phyloP scores from a whole-genome alignment of 2,113 vertebrate genomes.

The Reinhardtius hippoglossoides region DNA sequence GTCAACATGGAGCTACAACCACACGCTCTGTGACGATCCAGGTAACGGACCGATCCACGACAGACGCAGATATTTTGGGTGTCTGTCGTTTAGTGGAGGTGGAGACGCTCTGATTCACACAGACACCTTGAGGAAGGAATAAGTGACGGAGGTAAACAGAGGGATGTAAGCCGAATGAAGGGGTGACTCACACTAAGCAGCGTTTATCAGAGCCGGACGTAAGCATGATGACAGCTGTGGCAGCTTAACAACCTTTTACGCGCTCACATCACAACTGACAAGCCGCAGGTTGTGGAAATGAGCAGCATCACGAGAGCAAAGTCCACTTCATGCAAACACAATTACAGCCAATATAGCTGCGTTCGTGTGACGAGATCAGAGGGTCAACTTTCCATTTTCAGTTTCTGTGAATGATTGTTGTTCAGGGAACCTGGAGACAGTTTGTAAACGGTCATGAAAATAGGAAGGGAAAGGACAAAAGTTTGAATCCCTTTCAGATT shows the following conservation, averaged over 20 bases:
- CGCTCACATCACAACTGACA: constrained; percentile 48
- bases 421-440: neutral
- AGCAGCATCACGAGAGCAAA: constrained; percentile 40
- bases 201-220: constrained; percentile 64
- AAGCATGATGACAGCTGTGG: constrained; percentile 53
- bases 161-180: constrained; percentile 44
- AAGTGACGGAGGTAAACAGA: constrained; percentile 62
- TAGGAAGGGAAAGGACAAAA: neutral
- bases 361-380: neutral
- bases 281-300: constrained; percentile 33
- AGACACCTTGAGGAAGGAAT: constrained; percentile 18
- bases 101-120: neutral
- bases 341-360: neutral
- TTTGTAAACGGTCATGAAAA: neutral
- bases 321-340: constrained; percentile 32
- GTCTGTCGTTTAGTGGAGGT: constrained; percentile 44
- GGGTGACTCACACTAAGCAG: constrained; percentile 65
- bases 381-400: constrained; percentile 19
- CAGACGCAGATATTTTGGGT: constrained; percentile 32
- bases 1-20: too few relatives aligned
- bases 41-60: neutral
- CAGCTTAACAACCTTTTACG: constrained; percentile 38
- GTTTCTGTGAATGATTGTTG: neutral
- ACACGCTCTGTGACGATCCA: neutral
- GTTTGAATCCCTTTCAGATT: neutral